A percentile compares a stretch with the other conserved stretches of the same genome.
Evolutionary conservation across 2,797 vertebrate species (phyloP).

Genomic region (Zalophus californianus): DNA sequence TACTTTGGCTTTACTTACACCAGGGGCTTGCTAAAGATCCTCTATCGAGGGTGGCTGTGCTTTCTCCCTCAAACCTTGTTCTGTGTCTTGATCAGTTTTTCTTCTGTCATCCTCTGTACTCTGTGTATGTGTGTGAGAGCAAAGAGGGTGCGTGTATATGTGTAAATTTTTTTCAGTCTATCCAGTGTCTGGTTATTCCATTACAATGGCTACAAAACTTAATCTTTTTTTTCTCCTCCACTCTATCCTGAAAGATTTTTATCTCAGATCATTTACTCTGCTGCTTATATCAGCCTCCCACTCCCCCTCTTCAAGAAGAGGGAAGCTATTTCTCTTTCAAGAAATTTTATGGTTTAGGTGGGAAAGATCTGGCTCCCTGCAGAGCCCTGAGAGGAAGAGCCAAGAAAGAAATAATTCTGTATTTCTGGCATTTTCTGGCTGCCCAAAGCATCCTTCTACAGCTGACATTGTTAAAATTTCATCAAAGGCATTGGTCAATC

Average conservation of each 20-base stretch:
- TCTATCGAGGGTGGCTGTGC: rapidly evolving
- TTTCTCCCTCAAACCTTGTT: slow-evolving; percentile 9
- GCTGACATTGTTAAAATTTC: slow-evolving; percentile 70
- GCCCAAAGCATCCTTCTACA: slow-evolving; percentile 26
- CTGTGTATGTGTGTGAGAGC: not conserved
- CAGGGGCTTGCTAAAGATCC: not conserved
- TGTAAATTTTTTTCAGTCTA: not conserved
- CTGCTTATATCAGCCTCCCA: not conserved
- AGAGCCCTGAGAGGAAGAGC: slow-evolving; percentile 59
- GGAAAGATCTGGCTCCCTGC: slow-evolving; percentile 66
- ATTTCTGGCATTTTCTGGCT: slow-evolving; percentile 74
- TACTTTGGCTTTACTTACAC: not conserved
- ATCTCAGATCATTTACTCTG: not conserved
- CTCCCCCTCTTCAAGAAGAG: not conserved
- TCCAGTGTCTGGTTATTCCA: not conserved
- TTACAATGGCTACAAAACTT: not conserved
- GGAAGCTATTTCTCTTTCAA: slow-evolving; percentile 64
- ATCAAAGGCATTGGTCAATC: slow-evolving; percentile 19
- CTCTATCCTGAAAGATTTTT: not conserved
- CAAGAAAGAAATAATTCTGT: slow-evolving; percentile 65
- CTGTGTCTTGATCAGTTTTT: not conserved
- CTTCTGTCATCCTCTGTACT: not conserved
- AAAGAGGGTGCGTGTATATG: not conserved
- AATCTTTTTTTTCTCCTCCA: not conserved
- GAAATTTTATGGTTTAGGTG: slow-evolving; percentile 65